phyloP scores from a whole-genome alignment of 2,888 invertebrate genomes.

The Tiliacea citrago region DNA sequence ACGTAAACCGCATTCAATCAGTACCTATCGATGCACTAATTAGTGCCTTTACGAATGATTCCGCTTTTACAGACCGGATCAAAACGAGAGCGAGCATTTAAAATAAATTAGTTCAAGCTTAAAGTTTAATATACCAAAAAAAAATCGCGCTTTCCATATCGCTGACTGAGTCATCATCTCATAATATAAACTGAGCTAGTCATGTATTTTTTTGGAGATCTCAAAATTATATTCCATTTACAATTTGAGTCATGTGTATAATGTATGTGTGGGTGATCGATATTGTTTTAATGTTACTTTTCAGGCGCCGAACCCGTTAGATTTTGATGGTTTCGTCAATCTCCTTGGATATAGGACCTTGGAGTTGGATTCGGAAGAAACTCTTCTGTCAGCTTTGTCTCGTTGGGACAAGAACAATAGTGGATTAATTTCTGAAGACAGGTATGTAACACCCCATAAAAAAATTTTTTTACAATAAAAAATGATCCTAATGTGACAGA shows the following conservation, averaged over 20 bases:
- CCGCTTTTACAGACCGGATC: conserved; percentile 17
- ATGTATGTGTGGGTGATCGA: background rate
- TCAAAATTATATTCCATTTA: background rate
- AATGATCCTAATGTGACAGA: background rate
- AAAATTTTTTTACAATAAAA: background rate
- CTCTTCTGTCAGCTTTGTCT: conserved; percentile 91
- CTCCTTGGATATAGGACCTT: conserved; percentile 91
- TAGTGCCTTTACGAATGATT: conserved; percentile 35
- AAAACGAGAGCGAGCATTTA: conserved; percentile 10
- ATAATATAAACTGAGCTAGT: background rate
- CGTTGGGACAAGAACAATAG: conserved; percentile 92
- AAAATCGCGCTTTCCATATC: background rate
- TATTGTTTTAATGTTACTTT: conserved; percentile 6
- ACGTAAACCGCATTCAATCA: conserved; percentile 42
- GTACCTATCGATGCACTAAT: conserved; percentile 34
- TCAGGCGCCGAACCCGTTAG: conserved; percentile 89
- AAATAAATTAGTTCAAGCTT: conserved; percentile 13
- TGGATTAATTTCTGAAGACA: conserved; percentile 92
- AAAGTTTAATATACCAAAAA: background rate
- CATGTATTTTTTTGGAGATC: too few relatives aligned
- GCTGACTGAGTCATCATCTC: background rate
- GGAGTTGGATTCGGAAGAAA: conserved; percentile 92
- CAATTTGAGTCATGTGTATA: background rate
- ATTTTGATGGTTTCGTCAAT: conserved; percentile 92
- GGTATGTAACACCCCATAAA: conserved; percentile 76